These are phyloP conservation scores for Bucorvus abyssinicus DNA, from an alignment of 2,797 vertebrate genomes.

Conservation along the genomic window DNA sequence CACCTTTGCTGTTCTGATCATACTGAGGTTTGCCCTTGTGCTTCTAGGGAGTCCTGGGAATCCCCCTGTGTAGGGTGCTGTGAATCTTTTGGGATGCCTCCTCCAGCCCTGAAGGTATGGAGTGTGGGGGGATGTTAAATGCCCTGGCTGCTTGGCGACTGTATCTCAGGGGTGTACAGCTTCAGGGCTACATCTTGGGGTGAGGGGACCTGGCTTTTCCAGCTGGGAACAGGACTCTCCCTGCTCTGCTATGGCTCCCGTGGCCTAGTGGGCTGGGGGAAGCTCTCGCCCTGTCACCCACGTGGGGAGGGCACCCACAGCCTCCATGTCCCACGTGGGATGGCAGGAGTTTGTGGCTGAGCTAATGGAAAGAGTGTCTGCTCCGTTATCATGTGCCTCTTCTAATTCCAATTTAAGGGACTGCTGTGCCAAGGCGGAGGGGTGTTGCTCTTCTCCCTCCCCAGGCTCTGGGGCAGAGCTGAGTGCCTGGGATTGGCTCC, in stretches of 20 bases:
- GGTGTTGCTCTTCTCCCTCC: constrained; percentile 38
- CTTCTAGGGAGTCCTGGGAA: not conserved
- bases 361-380: constrained; percentile 75
- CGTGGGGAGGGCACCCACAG: not conserved
- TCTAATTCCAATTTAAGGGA: constrained; percentile 63
- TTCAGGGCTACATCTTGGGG: not conserved
- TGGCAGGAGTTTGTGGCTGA: constrained; percentile 54
- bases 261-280: not conserved
- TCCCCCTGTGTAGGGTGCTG: not conserved
- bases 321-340: not conserved
- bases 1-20: not conserved
- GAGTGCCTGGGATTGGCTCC: constrained; percentile 85
- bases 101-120: not conserved
- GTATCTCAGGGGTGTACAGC: fast-evolving
- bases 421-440: constrained; percentile 44
- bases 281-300: not conserved
- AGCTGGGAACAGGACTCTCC: not conserved
- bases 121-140: not conserved
- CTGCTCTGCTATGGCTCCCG: not conserved
- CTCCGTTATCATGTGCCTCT: constrained; percentile 71
- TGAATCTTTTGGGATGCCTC: not conserved
- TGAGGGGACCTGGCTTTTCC: not conserved
- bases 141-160: not conserved
- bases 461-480: constrained; percentile 78
- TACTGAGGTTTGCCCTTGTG: not conserved